Conservation (phyloP, 2,113 vertebrate species). For the Beaufortia kweichowensis region DNA sequence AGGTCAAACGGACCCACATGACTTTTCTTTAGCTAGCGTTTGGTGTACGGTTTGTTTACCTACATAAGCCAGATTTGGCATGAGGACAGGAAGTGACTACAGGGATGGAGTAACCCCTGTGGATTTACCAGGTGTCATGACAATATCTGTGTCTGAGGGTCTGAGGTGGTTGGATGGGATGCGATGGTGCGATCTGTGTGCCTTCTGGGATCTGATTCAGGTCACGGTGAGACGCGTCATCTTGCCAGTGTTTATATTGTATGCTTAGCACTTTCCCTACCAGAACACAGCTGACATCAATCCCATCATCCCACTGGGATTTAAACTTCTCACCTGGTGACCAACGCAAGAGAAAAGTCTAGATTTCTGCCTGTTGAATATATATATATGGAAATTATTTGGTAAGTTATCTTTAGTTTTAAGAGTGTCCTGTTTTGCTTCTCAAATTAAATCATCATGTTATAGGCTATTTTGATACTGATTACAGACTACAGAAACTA, state of each 20-base stretch:
- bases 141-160: constrained; percentile 11
- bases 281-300: constrained; percentile 49
- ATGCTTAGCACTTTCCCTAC: constrained; percentile 45
- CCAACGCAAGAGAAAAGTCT: background rate
- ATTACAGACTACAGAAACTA: no score
- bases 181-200: constrained; percentile 43
- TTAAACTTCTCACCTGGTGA: constrained; percentile 42
- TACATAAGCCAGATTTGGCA: constrained; percentile 45
- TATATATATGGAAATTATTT: background rate
- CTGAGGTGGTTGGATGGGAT: constrained; percentile 39
- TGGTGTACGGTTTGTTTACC: constrained; percentile 46
- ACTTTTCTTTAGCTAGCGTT: constrained; percentile 14
- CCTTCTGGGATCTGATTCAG: constrained; percentile 39
- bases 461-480: no score
- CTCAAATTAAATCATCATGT: no score
- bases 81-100: constrained; percentile 41
- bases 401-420: no score
- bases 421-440: no score
- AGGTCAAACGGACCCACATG: background rate
- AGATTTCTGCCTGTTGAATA: background rate
- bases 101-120: constrained; percentile 38
- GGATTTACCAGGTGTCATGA: constrained; percentile 54
- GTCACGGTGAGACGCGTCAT: constrained; percentile 30
- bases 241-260: constrained; percentile 36
- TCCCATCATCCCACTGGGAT: constrained; percentile 41